These are phyloP conservation scores for Bothrops jararaca DNA, from an alignment of 2,113 vertebrate species.

Conservation along the genomic window DNA sequence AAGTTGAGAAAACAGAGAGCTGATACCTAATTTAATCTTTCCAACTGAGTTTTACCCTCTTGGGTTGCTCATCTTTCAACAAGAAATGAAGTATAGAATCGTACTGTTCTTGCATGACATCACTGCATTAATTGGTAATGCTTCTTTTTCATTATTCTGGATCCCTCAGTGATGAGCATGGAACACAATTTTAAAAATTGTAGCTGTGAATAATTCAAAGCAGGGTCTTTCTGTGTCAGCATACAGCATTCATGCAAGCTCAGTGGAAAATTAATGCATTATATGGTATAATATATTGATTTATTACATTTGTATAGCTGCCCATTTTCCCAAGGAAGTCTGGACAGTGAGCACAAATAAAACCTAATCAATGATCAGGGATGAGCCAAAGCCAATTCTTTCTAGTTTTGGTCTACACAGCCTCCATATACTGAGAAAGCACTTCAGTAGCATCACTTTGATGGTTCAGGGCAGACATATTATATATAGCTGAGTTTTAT, in stretches of 20 bases:
- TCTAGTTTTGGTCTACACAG: not conserved
- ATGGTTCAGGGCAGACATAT: not conserved
- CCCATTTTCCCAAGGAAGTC: not conserved
- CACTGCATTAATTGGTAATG: conserved; percentile 58
- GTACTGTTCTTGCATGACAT: conserved; percentile 42
- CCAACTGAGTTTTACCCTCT: conserved; percentile 56
- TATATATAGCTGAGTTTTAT: not conserved
- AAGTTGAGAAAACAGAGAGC: conserved; percentile 57
- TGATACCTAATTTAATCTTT: conserved; percentile 62
- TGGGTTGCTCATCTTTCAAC: conserved; percentile 55
- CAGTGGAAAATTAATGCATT: conserved; percentile 39
- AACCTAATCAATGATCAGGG: not conserved
- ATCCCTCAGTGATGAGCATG: not conserved
- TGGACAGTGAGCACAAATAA: not conserved
- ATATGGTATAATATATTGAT: not conserved
- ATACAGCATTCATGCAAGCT: conserved; percentile 39
- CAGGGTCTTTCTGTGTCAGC: conserved; percentile 54
- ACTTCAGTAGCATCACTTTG: not conserved
- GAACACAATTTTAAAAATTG: conserved; percentile 32
- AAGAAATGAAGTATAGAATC: conserved; percentile 44
- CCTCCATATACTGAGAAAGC: not conserved
- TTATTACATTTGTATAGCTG: not conserved
- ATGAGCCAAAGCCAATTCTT: not conserved
- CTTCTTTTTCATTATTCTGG: conserved; percentile 48
- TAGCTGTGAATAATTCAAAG: conserved; percentile 50